phyloP scores from a whole-genome alignment of 2,888 invertebrate genomes.

The Pelosia muscerda region DNA sequence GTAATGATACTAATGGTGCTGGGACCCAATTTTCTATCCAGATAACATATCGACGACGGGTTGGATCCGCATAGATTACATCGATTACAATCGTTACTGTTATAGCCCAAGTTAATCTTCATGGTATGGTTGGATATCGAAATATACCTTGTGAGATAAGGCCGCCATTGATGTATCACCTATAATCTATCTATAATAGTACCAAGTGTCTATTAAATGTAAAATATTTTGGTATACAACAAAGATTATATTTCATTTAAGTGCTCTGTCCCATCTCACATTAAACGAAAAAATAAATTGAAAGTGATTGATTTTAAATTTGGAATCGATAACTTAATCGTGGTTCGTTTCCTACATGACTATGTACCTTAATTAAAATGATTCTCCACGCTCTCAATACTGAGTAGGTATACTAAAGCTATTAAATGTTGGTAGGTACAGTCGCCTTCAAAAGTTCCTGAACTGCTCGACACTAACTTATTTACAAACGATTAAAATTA shows the following conservation, averaged over 20 bases:
- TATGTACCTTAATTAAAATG: constrained; percentile 8
- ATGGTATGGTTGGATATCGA: too few relatives aligned
- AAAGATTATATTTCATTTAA: background rate
- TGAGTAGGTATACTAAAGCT: background rate
- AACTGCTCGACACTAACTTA: background rate
- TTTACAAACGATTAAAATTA: background rate
- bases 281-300: background rate
- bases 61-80: background rate
- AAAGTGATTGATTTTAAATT: constrained; percentile 1
- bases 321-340: background rate
- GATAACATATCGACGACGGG: background rate
- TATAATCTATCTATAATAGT: background rate
- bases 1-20: background rate
- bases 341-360: background rate
- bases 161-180: background rate
- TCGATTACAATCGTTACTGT: background rate
- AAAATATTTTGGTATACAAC: background rate
- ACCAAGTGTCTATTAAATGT: background rate
- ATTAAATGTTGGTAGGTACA: constrained; percentile 1
- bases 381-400: constrained; percentile 12
- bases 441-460: background rate
- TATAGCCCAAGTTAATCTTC: too few relatives aligned
- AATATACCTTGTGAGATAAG: too few relatives aligned
- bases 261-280: background rate
- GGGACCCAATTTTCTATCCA: background rate